These are phyloP conservation scores for Gryllus longicercus DNA, from an alignment of 2,888 invertebrate species.

Conservation along the genomic window DNA sequence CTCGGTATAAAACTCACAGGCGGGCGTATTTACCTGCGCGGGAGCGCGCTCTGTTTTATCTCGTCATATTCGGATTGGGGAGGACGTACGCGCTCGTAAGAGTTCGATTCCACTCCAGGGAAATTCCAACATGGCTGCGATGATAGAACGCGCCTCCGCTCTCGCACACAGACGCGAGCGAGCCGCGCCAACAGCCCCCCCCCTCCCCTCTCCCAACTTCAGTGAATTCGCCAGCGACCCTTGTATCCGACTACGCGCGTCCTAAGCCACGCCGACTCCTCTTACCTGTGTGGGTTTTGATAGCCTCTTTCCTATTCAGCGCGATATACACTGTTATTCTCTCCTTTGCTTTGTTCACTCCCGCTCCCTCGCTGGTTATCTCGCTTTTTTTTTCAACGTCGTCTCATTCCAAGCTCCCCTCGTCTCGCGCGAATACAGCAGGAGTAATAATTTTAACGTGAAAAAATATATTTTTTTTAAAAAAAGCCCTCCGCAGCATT, in stretches of 20 bases:
- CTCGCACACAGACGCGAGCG: not conserved
- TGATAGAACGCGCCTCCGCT: not conserved
- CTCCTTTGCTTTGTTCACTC: not conserved
- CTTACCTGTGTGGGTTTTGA: not conserved
- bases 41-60: not conserved
- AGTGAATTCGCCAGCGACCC: not conserved
- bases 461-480: not conserved
- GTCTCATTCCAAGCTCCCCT: not conserved
- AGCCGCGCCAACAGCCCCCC: not conserved
- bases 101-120: not conserved
- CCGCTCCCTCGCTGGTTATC: not conserved
- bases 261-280: not conserved
- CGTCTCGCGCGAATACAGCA: not conserved
- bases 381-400: not conserved
- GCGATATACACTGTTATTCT: not conserved
- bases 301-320: not conserved
- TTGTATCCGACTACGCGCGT: not conserved
- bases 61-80: constrained; percentile 6
- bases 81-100: not conserved
- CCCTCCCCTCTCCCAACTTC: too few species aligned
- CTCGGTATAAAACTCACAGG: not conserved
- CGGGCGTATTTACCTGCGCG: not conserved
- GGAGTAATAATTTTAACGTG: constrained; percentile 17
- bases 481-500: not conserved
- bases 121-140: not conserved